Percentiles rank a stretch among this genome's conserved stretches.
Evolutionary conservation across 2,113 vertebrate genomes (phyloP).

Genomic region (Menura novaehollandiae): DNA sequence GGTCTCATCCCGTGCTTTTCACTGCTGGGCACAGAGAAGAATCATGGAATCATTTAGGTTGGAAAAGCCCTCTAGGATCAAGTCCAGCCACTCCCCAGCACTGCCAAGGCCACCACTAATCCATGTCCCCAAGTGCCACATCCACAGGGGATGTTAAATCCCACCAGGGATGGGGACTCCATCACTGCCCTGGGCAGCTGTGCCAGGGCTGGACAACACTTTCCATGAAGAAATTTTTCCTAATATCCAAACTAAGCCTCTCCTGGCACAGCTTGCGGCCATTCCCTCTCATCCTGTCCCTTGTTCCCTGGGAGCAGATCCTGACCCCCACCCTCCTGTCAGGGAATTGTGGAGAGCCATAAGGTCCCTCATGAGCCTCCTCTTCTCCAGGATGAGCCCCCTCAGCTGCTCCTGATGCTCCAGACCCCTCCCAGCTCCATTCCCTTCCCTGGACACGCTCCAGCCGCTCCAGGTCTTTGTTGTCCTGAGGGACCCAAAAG

Average conservation of each 20-base stretch:
- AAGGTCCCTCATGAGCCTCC: background rate
- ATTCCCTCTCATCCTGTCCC: background rate
- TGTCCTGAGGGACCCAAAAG: background rate
- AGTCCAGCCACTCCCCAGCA: background rate
- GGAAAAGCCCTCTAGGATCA: background rate
- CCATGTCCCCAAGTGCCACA: background rate
- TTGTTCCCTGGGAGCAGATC: background rate
- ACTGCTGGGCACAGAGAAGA: background rate
- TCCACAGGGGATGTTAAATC: background rate
- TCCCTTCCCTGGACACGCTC: background rate
- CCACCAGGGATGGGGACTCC: background rate
- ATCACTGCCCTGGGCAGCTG: background rate
- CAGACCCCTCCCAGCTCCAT: background rate
- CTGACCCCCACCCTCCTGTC: fast-evolving
- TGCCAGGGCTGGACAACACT: background rate
- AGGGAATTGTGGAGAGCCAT: background rate
- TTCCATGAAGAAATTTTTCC: background rate
- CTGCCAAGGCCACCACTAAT: background rate
- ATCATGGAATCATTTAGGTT: background rate
- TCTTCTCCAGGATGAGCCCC: background rate
- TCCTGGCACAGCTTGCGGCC: background rate
- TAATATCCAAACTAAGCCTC: background rate
- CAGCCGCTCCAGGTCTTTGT: background rate
- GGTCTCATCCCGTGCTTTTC: background rate
- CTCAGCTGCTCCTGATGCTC: background rate